These are phyloP conservation scores for Geopemphigus sp. DNA, from an alignment of 1,140 invertebrate species.

Conservation along the genomic window DNA sequence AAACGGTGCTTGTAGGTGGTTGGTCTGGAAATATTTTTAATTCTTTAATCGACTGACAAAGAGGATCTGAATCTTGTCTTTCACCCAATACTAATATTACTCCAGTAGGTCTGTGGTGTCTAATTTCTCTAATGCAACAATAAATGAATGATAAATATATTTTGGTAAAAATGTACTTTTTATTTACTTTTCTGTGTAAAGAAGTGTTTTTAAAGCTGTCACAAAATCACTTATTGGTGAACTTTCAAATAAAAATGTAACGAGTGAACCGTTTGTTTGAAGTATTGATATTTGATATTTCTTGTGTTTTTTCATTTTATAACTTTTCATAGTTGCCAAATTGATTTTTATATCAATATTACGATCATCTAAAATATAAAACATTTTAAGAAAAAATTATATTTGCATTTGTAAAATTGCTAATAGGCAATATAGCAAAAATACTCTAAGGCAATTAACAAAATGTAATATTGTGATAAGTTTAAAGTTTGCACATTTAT, in stretches of 20 bases:
- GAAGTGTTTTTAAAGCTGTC: conserved; percentile 62
- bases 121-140: conserved; percentile 27
- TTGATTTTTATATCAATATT: conserved; percentile 38
- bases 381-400: too few species aligned
- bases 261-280: conserved; percentile 71
- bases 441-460: too few species aligned
- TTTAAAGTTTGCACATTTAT: too few species aligned
- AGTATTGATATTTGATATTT: conserved; percentile 70
- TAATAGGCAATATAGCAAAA: too few species aligned
- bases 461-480: too few species aligned
- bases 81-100: conserved; percentile 61
- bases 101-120: conserved; percentile 40
- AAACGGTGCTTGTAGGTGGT: conserved; percentile 62
- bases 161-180: not conserved
- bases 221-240: conserved; percentile 79
- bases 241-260: conserved; percentile 80
- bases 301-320: conserved; percentile 66
- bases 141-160: conserved; percentile 24
- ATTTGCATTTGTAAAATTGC: too few species aligned
- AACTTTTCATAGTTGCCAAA: conserved; percentile 60
- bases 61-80: conserved; percentile 64
- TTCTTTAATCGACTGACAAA: conserved; percentile 81
- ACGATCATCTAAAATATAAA: conserved; percentile 13
- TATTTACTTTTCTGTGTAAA: conserved; percentile 58
- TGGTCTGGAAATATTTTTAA: conserved; percentile 76